A percentile compares a stretch with the other conserved stretches of the same genome.
phyloP scores from a whole-genome alignment of 2,888 invertebrate genomes.

The Teleiodes luculella region DNA sequence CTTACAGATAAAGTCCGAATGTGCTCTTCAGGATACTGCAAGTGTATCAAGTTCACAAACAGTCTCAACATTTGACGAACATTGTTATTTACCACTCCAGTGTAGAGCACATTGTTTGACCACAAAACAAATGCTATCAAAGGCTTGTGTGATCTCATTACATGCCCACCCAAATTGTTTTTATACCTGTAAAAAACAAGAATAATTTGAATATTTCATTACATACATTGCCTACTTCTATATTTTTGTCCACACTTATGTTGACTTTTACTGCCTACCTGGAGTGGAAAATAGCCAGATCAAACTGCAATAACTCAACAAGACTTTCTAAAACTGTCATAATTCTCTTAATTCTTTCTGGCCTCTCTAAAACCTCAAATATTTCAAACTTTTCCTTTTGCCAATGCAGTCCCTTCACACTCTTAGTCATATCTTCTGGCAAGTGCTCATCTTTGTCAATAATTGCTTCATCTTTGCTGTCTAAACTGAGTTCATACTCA shows the following conservation, averaged over 20 bases:
- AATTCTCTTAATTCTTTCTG: constrained; percentile 69
- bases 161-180: constrained; percentile 47
- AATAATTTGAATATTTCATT: neutral
- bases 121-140: constrained; percentile 58
- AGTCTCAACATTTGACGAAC: constrained; percentile 58
- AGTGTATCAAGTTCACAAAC: constrained; percentile 54
- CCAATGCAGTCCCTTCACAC: constrained; percentile 58
- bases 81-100: constrained; percentile 51
- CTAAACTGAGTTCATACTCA: constrained; percentile 53
- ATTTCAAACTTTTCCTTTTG: constrained; percentile 65
- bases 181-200: constrained; percentile 45
- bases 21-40: constrained; percentile 57
- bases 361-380: constrained; percentile 53
- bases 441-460: constrained; percentile 51
- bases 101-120: constrained; percentile 51
- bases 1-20: constrained; percentile 58
- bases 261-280: constrained; percentile 56
- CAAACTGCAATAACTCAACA: constrained; percentile 74
- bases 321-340: constrained; percentile 70
- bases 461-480: constrained; percentile 53
- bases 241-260: neutral
- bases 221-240: neutral
- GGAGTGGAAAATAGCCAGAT: constrained; percentile 76
- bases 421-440: constrained; percentile 55
- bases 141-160: constrained; percentile 59